Conservation (phyloP, 2,797 vertebrate species). For the Acanthurus leucopareius region DNA sequence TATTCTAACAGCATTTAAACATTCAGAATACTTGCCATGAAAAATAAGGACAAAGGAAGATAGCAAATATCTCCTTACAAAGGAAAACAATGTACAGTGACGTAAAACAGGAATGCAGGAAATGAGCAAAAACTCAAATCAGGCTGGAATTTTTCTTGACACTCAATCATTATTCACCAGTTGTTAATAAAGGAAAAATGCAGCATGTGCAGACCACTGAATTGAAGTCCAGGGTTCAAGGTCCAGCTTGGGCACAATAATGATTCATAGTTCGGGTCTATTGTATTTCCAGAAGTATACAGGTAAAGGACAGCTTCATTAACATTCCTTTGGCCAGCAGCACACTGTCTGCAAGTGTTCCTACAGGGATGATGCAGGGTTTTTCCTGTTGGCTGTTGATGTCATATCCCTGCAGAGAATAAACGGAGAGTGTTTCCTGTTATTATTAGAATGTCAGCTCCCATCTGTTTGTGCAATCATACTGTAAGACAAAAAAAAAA, state of each 20-base stretch:
- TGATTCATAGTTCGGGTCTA: constrained; percentile 33
- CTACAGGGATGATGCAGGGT: constrained; percentile 44
- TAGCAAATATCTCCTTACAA: neutral
- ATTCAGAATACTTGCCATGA: neutral
- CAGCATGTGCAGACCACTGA: neutral
- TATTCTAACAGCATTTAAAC: constrained; percentile 12
- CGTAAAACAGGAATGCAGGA: constrained; percentile 52
- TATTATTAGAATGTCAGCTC: constrained; percentile 69
- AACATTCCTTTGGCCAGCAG: constrained; percentile 52
- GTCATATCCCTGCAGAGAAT: constrained; percentile 72
- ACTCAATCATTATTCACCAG: neutral
- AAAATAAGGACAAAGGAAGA: constrained; percentile 29
- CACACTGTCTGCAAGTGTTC: constrained; percentile 8
- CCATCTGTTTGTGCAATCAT: constrained; percentile 72
- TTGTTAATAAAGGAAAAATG: neutral
- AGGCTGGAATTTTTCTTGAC: neutral
- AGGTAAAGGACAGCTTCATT: constrained; percentile 58
- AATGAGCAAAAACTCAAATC: constrained; percentile 24
- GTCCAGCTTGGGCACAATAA: constrained; percentile 25
- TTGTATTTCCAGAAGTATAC: constrained; percentile 59
- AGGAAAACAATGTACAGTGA: constrained; percentile 28
- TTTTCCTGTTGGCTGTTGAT: constrained; percentile 71
- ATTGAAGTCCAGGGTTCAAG: constrained; percentile 25
- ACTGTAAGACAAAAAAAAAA: constrained; percentile 33
- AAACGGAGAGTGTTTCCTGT: constrained; percentile 76